Evolutionary conservation across 2,888 invertebrate species (phyloP), one percentile per base, ranked within the genome.

Genomic region (Drosophila quinaria): DNA sequence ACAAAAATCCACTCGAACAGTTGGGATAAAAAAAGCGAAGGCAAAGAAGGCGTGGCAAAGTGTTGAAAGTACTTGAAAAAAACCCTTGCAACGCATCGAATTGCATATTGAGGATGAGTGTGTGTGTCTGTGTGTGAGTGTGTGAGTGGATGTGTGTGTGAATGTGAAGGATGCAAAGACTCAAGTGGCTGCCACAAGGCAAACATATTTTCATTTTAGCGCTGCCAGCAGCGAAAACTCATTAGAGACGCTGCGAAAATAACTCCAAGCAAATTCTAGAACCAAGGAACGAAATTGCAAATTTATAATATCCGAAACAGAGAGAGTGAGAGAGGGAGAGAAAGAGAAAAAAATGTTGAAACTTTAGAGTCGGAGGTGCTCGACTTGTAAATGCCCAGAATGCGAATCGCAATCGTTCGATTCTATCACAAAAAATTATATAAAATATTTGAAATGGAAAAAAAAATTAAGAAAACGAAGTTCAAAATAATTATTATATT

Each of bases 241-340:
- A 85, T 85, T 89, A 85, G 90, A 90, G 66, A 44, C 70, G 64
- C 85, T 67, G 69, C 54, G 69, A 78, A 85, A 74, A 82, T 76
- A 74, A 71, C 79, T 70, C 29, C 50, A 59, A 73, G 68, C 74
- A 59, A 68, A 64, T 29, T 58, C 61, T 60, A 55, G 42, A 31
- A 55, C 46, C 66, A 65, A 50, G 42, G 65, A 77, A 69, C 68
- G 55, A 84, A 85, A 85, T 85, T 89, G 88, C 85, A 81, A 85
- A 89, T 89, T 89, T 85, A 89, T 89, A 81, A 85, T 89, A 85
- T 89, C 89, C 89, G 89, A 47, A 25, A 25, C 25, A 25, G 65
- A 47, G 4, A 13, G 35, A 8, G 22, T 2, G 15, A 9, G 2
- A 8, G 6, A 17, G 31, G 3, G 25, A 19, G 15, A 17, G 15